Percentiles rank a stretch among this genome's conserved stretches.
phyloP scores from a whole-genome alignment of 1,140 invertebrate genomes.

The Pseudobourletiella spinata region DNA sequence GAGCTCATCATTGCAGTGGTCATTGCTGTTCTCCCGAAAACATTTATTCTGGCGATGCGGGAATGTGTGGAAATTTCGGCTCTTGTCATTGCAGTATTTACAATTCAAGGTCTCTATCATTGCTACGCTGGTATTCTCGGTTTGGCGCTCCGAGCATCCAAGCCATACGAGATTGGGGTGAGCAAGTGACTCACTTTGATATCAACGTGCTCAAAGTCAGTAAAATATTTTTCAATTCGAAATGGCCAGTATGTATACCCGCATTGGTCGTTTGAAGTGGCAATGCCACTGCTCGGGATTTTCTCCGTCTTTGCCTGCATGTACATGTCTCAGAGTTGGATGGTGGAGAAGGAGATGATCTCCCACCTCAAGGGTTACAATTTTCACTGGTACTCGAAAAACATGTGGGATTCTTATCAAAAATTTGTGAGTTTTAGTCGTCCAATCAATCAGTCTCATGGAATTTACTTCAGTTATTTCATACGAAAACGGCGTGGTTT shows the following conservation, averaged over 20 bases:
- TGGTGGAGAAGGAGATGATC: not conserved
- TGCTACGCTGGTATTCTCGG: not conserved
- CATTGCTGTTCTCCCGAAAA: constrained; percentile 1
- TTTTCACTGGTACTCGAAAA: constrained; percentile 3
- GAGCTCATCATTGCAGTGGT: not conserved
- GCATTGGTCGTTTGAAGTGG: not conserved
- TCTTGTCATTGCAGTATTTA: not conserved
- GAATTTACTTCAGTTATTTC: no score
- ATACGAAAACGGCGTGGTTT: no score
- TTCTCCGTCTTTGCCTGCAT: not conserved
- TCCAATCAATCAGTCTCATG: no score
- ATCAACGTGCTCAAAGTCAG: no score
- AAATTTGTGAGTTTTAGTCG: constrained; percentile 2
- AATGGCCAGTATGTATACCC: not conserved
- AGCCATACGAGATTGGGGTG: constrained; percentile 2
- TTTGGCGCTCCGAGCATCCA: not conserved
- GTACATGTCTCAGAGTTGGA: constrained; percentile 4
- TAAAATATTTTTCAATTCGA: no score
- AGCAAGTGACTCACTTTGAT: no score
- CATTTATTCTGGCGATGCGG: constrained; percentile 1
- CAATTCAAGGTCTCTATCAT: not conserved
- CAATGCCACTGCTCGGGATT: not conserved
- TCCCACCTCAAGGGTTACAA: constrained; percentile 6
- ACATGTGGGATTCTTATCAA: constrained; percentile 7
- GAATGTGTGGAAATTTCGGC: not conserved